phyloP scores from a whole-genome alignment of 2,797 vertebrate genomes.

The Pangasius macronema region DNA sequence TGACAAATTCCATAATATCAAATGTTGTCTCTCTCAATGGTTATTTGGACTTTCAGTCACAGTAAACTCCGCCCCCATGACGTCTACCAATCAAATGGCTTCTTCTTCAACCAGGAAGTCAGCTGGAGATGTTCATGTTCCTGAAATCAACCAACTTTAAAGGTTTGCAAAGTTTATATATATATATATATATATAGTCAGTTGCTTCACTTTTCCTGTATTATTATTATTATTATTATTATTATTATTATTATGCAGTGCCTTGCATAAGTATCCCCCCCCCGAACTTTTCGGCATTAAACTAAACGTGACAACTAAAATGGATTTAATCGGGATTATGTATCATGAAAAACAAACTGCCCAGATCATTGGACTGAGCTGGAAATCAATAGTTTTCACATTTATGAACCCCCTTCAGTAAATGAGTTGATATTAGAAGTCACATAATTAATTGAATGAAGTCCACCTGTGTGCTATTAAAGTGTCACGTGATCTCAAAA shows the following conservation, averaged over 20 bases:
- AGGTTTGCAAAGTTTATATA: conserved; percentile 17
- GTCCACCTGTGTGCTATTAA: not conserved
- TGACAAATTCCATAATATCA: conserved; percentile 55
- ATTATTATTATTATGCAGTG: not conserved
- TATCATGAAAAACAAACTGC: not conserved
- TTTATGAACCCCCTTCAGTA: not conserved
- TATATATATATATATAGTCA: not conserved
- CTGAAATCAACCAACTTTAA: conserved; percentile 31
- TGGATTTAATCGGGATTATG: not conserved
- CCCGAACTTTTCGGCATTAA: not conserved
- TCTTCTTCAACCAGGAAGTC: conserved; percentile 32
- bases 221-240: not conserved
- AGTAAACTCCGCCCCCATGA: conserved; percentile 57
- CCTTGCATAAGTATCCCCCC: not conserved
- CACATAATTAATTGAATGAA: not conserved
- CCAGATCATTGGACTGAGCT: not conserved
- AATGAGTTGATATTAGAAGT: not conserved
- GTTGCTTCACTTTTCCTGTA: not conserved
- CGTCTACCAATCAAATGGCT: conserved; percentile 57
- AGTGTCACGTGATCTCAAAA: not conserved
- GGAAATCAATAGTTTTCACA: not conserved
- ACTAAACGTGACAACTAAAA: not conserved
- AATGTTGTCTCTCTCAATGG: conserved; percentile 51
- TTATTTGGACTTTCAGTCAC: conserved; percentile 58
- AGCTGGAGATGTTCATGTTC: not conserved